Evolutionary conservation across 1,140 invertebrate genomes (phyloP).

Genomic region (Muscidifurax raptorellus): DNA sequence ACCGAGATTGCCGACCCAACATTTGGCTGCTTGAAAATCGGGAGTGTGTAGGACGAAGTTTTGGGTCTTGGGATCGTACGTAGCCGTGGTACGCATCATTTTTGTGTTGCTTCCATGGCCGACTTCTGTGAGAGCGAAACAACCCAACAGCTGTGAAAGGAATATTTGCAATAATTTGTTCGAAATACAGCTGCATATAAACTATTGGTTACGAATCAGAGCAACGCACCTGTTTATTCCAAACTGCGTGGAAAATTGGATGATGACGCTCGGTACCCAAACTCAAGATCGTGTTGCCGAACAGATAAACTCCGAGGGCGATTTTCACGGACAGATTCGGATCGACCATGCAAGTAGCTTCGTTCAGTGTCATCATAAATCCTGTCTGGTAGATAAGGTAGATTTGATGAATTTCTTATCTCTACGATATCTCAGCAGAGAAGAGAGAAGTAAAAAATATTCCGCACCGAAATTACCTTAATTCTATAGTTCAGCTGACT

Average conservation of each 20-base stretch:
- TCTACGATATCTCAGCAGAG: constrained; percentile 4
- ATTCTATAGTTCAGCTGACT: constrained; percentile 78
- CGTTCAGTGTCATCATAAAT: constrained; percentile 83
- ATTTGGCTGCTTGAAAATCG: constrained; percentile 91
- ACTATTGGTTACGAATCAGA: neutral
- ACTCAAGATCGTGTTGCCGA: constrained; percentile 83
- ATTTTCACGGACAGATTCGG: constrained; percentile 85
- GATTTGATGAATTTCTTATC: neutral
- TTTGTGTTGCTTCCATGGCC: constrained; percentile 91
- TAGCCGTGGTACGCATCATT: constrained; percentile 88
- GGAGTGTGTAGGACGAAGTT: constrained; percentile 89
- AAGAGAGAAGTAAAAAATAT: neutral
- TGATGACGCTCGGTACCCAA: constrained; percentile 88
- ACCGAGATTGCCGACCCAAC: constrained; percentile 85
- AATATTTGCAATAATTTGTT: neutral
- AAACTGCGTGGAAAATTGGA: constrained; percentile 84
- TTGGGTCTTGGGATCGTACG: constrained; percentile 83
- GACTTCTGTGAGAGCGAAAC: constrained; percentile 91
- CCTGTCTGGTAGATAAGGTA: constrained; percentile 76
- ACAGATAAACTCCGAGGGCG: constrained; percentile 82
- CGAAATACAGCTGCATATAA: too few relatives aligned
- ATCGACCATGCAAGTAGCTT: constrained; percentile 81
- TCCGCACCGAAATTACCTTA: constrained; percentile 73
- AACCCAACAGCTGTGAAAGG: constrained; percentile 78
- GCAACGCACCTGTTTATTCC: constrained; percentile 80